Base-by-base conservation (phyloP, 2,797 vertebrate genomes). In the Masticophis lateralis region DNA sequence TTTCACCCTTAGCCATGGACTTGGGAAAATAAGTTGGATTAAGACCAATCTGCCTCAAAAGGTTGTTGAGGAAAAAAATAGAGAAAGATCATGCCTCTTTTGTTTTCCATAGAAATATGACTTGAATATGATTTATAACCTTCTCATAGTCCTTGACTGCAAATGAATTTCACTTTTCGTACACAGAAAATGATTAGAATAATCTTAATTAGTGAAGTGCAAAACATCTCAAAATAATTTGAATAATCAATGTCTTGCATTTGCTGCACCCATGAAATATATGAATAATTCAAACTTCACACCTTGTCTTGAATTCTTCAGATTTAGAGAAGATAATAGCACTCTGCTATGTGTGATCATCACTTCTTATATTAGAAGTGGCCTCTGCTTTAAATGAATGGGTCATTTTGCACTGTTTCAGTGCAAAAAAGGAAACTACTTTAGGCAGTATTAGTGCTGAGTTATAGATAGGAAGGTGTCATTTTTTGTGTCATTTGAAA, bases 261-360 rank as follows among this genome's bases (percentile, higher is more conserved):
- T 95, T 95, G 93, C 53, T 86, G 13, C 63, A 59, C 91, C 92
- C 86, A 86, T 95, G 56, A 96, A 96, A 93, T 8, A 95, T 12
- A 92, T 89, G 2, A 96, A 94, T 97, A 96, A 94, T 94, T 96
- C 94, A 94, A 32, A 94, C 88, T 94, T 94, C 91, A 93, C 63
- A 91, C 56, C 10, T 95, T 93, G 94, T 89, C 61, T 93, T 88
- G 93, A 93, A 92, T 25, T 95, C 92, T 94, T 94, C 79, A 95
- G 94, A 95, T 95, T 96, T 92, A 92, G 92, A 86, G 94, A 94
- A 96, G 88, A 93, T 94, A 95, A 95, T 94, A 86, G 7, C 4
- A 94, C 27, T 96, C 92, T 43, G 92, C 95, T 89, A 25, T 51
- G 93, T 10, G 83, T 28, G 25, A 95, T 95, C 43, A 94, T 92